Evolutionary conservation across 2,113 vertebrate genomes (phyloP).

Genomic region (Tursiops truncatus): DNA sequence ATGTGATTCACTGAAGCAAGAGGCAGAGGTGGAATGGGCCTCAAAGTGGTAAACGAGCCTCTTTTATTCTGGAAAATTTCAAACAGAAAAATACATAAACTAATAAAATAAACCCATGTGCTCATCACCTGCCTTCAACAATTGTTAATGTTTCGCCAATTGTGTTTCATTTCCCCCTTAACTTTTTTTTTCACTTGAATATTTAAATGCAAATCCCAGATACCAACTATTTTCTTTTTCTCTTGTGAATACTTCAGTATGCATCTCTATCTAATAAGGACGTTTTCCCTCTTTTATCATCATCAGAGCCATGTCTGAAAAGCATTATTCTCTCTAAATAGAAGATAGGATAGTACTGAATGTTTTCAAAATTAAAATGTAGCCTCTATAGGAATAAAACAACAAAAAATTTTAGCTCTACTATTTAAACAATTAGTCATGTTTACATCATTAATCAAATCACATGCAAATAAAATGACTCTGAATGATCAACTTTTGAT

Average conservation of each 20-base stretch:
- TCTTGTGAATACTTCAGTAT: not conserved
- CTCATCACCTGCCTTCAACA: not conserved
- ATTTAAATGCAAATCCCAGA: conserved; percentile 1
- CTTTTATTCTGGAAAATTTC: not conserved
- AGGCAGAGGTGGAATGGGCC: not conserved
- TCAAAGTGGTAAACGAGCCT: not conserved
- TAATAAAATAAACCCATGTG: not conserved
- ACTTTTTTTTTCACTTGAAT: not conserved
- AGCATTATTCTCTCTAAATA: not conserved
- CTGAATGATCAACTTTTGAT: not conserved
- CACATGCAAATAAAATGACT: not conserved
- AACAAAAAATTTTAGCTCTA: not conserved
- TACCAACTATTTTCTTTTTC: not conserved
- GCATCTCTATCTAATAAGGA: not conserved
- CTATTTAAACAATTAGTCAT: not conserved
- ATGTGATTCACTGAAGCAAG: not conserved
- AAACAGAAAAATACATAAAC: not conserved
- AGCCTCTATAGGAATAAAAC: not conserved
- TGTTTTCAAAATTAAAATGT: conserved; percentile 28
- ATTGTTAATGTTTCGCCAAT: not conserved
- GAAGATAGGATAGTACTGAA: not conserved
- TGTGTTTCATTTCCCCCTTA: not conserved
- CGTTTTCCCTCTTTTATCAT: not conserved
- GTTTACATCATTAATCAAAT: not conserved
- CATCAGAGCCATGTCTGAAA: not conserved